phyloP scores from a whole-genome alignment of 2,888 invertebrate species.

The Microplitis manilae region DNA sequence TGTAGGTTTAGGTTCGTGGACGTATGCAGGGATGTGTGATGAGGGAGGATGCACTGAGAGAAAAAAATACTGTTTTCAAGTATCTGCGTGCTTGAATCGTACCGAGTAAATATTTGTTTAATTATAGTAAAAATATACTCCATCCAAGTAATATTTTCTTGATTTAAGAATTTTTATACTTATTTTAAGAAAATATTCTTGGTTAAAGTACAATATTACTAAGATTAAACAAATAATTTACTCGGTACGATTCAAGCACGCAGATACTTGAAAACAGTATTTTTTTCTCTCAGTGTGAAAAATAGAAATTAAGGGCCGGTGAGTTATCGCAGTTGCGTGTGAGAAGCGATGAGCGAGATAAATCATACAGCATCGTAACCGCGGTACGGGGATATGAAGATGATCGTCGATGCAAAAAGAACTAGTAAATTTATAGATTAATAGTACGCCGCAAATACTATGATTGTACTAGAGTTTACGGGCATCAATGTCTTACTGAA shows the following conservation, averaged over 20 bases:
- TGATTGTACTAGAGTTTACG: not conserved
- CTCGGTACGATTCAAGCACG: too few species aligned
- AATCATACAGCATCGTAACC: slow-evolving; percentile 67
- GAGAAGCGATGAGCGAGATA: slow-evolving; percentile 68
- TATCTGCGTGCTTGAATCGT: too few species aligned
- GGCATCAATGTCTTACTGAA: not conserved
- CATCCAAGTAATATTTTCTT: too few species aligned
- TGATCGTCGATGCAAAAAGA: slow-evolving; percentile 64
- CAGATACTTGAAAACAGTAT: too few species aligned
- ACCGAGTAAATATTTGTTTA: too few species aligned
- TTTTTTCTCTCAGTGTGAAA: too few species aligned
- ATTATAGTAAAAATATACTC: too few species aligned
- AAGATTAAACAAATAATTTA: too few species aligned
- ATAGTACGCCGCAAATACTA: slow-evolving; percentile 59
- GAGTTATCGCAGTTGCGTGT: slow-evolving; percentile 70
- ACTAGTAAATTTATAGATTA: slow-evolving; percentile 58
- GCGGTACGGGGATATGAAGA: slow-evolving; percentile 28
- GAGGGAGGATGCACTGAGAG: slow-evolving; percentile 57
- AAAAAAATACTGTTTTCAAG: too few species aligned
- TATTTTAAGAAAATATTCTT: too few species aligned
- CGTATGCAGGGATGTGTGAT: not conserved
- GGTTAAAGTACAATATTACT: too few species aligned
- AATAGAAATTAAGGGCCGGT: slow-evolving; percentile 70
- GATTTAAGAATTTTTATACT: too few species aligned
- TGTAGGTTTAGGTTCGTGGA: not conserved